Base-by-base conservation (phyloP, 1,140 invertebrate species). In the Halictus rubicundus region DNA sequence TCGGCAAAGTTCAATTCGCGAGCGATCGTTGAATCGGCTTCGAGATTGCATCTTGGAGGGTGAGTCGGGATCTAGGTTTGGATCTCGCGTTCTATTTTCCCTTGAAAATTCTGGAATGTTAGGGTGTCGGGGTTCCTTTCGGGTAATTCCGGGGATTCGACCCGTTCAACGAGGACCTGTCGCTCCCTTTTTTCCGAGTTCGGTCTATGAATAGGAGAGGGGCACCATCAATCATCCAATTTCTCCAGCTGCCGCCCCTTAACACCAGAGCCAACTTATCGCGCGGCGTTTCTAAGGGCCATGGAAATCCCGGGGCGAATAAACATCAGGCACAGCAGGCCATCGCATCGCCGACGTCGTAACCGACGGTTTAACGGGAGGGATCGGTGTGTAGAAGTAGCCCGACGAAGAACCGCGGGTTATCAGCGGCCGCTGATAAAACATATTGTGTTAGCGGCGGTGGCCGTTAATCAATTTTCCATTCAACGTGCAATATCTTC, bases 401-500 rank as follows among this genome's bases (percentile, higher is more conserved):
- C n/a, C 23, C 19, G 57, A 7, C 2, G 54, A 42, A 42, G 49
- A 27, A 66, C 32, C 39, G 8, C 14, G 25, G 63, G 57, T 54
- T 66, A 75, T 75, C 72, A 37, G 72, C 23, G 25, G 65, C 25
- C 46, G 46, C 63, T 61, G 74, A 68, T 77, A 61, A 77, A 77
- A 77, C 66, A 68, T 23, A 60, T 61, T 9, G 21, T 16, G 63
- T 57, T 10, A 23, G 68, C 32, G 52, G 14, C 23, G 74, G 64
- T 25, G 23, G 19, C 39, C 68, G 37, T 84, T 84, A 84, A 84
- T 84, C 76, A 83, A 81, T 84, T 82, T 83, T 83, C 65, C 60
- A 68, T 78, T 84, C 52, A 73, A 66, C 59, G 42, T 74, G 69
- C 81, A 68, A 72, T 84, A 82, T 84, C 65, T 66, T 19, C 16